Conservation (phyloP, 1,140 invertebrate species). For the Lucilia cuprina region DNA sequence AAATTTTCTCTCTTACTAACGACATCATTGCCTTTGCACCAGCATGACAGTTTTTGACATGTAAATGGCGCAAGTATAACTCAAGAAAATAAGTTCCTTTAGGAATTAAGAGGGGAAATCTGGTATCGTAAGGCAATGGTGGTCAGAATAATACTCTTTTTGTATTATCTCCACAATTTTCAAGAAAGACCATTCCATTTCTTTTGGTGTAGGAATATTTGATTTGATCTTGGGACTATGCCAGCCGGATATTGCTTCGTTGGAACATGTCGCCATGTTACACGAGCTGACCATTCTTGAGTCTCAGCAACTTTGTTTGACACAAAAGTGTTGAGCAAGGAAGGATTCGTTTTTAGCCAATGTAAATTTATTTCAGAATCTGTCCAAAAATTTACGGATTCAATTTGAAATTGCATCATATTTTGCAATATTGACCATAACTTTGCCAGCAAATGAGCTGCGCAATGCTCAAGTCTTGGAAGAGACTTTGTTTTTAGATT, state of each 20-base stretch:
- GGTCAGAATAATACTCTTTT: background rate
- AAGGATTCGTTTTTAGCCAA: conserved; percentile 48
- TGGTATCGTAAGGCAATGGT: conserved; percentile 20
- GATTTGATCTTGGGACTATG: conserved; percentile 46
- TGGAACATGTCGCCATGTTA: conserved; percentile 51
- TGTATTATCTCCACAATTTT: conserved; percentile 24
- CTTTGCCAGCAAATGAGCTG: conserved; percentile 46
- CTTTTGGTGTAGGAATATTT: background rate
- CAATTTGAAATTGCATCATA: conserved; percentile 18
- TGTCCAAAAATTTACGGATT: conserved; percentile 45
- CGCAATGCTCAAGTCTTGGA: conserved; percentile 43
- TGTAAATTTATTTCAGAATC: conserved; percentile 54
- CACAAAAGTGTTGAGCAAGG: conserved; percentile 46
- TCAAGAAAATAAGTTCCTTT: conserved; percentile 20
- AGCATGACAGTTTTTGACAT: conserved; percentile 33
- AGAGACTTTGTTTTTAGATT: conserved; percentile 39
- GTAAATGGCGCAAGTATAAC: conserved; percentile 23
- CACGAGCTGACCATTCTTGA: conserved; percentile 40
- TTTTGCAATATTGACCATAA: conserved; percentile 22
- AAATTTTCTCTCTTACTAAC: conserved; percentile 34
- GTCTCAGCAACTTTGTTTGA: conserved; percentile 57
- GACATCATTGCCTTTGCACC: conserved; percentile 25
- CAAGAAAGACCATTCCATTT: background rate
- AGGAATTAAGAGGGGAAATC: conserved; percentile 28
- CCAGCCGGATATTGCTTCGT: conserved; percentile 57